Percentiles rank a stretch among this genome's conserved stretches.
These are phyloP conservation scores for Junco hyemalis DNA, from an alignment of 2,113 vertebrate genomes.

Conservation along the genomic window DNA sequence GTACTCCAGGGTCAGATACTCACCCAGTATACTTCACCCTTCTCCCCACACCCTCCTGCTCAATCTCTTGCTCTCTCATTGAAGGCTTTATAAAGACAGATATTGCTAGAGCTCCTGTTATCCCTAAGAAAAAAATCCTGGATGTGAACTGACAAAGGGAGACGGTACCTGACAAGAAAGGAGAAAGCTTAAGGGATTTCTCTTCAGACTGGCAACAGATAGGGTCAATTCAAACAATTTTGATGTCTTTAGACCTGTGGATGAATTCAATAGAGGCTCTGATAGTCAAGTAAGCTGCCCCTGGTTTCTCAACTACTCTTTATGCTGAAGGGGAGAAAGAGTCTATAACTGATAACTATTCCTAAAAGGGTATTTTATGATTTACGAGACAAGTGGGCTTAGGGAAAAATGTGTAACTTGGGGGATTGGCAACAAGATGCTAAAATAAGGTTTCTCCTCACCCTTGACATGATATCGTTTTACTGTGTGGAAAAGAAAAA, in stretches of 20 bases:
- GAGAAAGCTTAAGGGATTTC: constrained; percentile 12
- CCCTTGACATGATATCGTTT: neutral
- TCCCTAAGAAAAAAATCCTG: constrained; percentile 42
- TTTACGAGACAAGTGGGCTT: neutral
- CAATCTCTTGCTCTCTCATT: neutral
- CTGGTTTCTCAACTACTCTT: neutral
- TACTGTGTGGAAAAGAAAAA: neutral
- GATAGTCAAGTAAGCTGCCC: neutral
- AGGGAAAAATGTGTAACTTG: neutral
- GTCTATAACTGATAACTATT: neutral
- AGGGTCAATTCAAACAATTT: constrained; percentile 54
- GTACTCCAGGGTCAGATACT: constrained; percentile 15
- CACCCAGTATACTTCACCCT: neutral
- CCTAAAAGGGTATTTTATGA: neutral
- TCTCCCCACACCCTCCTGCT: neutral
- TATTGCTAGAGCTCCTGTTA: neutral
- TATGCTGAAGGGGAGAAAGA: neutral
- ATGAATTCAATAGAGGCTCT: constrained; percentile 20
- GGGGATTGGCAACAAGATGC: neutral
- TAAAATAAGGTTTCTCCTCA: neutral
- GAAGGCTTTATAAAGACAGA: constrained; percentile 23
- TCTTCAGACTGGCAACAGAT: neutral
- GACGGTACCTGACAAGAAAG: neutral
- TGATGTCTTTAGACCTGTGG: constrained; percentile 45
- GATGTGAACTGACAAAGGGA: neutral